Conservation (phyloP, 2,797 vertebrate species). For the Miichthys miiuy region DNA sequence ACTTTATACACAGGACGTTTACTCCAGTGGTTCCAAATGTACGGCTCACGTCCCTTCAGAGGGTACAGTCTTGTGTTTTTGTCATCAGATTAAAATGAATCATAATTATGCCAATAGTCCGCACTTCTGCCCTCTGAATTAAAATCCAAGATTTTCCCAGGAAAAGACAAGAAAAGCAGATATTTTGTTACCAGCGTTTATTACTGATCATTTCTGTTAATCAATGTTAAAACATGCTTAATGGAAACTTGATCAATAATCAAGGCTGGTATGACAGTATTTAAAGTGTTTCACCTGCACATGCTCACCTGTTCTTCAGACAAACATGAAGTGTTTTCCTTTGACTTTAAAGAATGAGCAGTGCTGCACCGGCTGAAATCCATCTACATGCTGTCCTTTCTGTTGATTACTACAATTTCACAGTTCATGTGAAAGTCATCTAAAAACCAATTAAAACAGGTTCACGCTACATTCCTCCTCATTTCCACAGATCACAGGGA, state of each 20-base stretch:
- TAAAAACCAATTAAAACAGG: slow-evolving; percentile 76
- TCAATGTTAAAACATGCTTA: not conserved
- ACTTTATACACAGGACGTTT: too few relatives aligned
- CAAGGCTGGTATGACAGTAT: not conserved
- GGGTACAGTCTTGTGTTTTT: too few relatives aligned
- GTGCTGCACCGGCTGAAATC: slow-evolving; percentile 38
- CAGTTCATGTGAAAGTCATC: slow-evolving; percentile 74
- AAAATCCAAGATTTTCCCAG: too few relatives aligned
- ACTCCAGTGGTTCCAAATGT: too few relatives aligned
- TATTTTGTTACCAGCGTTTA: too few relatives aligned
- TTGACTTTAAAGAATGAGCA: slow-evolving; percentile 13
- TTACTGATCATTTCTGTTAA: too few relatives aligned
- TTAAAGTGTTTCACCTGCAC: not conserved
- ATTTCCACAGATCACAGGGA: slow-evolving; percentile 75
- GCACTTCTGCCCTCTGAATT: too few relatives aligned
- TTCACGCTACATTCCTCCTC: slow-evolving; percentile 70
- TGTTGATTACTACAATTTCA: slow-evolving; percentile 73
- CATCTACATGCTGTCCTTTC: slow-evolving; percentile 54
- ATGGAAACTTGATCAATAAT: not conserved
- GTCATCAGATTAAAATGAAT: too few relatives aligned
- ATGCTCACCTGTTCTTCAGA: slow-evolving; percentile 9
- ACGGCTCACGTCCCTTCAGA: too few relatives aligned
- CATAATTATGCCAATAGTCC: too few relatives aligned
- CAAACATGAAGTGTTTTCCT: not conserved
- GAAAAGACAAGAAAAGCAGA: too few relatives aligned